Percentiles rank a stretch among this genome's conserved stretches.
Evolutionary conservation across 2,888 invertebrate species (phyloP).

Genomic region (Antheraea assamensis): DNA sequence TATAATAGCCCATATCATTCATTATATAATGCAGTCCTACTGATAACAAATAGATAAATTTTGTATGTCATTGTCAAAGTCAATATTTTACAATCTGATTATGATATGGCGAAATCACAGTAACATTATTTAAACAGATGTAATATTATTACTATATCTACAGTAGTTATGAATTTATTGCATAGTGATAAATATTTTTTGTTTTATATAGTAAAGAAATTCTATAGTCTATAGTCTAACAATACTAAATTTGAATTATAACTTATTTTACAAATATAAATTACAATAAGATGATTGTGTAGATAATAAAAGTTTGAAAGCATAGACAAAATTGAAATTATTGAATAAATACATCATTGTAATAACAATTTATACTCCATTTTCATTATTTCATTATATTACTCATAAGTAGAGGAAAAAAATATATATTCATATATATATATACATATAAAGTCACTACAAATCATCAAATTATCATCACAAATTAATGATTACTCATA

Average conservation of each 20-base stretch:
- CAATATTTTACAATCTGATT: constrained; percentile 20
- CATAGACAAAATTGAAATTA: not conserved
- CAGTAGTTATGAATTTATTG: not conserved
- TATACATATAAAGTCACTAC: not conserved
- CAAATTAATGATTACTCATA: not conserved
- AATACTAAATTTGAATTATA: not conserved
- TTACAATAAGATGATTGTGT: not conserved
- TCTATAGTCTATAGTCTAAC: not conserved
- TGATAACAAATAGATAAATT: constrained; percentile 18
- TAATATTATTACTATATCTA: not conserved
- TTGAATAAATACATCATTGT: not conserved
- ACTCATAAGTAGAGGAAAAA: not conserved
- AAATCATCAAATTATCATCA: not conserved
- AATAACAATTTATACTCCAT: not conserved
- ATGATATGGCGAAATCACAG: constrained; percentile 18
- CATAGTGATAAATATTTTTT: not conserved
- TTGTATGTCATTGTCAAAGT: constrained; percentile 13
- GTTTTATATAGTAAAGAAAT: not conserved
- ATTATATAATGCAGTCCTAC: not conserved
- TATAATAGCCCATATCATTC: not conserved
- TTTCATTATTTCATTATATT: too few species aligned
- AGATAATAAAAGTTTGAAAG: constrained; percentile 3
- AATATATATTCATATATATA: not conserved
- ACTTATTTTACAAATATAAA: not conserved
- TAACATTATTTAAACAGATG: not conserved